Percentiles rank a stretch among this genome's conserved stretches.
Evolutionary conservation across 2,797 vertebrate genomes (phyloP).

Genomic region (Sebastes elongatus): DNA sequence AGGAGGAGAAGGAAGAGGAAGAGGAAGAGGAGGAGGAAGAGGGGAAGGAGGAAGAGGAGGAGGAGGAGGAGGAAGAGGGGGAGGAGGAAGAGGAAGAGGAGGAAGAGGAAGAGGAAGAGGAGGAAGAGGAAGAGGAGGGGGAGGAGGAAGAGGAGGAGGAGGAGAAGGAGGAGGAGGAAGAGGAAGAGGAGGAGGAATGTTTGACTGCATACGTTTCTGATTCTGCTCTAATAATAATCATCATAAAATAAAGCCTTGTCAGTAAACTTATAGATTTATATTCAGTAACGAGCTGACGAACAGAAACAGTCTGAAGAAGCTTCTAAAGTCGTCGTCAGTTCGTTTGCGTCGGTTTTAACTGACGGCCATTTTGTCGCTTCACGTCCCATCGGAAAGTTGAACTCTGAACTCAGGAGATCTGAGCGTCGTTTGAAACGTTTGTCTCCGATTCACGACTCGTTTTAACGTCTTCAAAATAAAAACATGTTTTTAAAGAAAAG

Average conservation of each 20-base stretch:
- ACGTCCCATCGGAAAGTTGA: background rate
- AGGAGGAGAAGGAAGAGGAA: fast-evolving
- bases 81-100: background rate
- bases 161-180: fast-evolving
- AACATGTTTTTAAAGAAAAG: background rate
- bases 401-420: background rate
- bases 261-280: background rate
- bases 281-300: background rate
- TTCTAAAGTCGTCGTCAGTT: background rate
- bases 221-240: background rate
- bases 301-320: background rate
- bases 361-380: background rate
- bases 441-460: background rate
- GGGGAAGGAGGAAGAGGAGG: fast-evolving
- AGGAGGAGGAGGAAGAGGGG: too few relatives aligned
- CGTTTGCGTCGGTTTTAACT: fast-evolving
- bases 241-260: background rate
- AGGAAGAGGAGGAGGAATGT: background rate
- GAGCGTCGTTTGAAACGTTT: background rate
- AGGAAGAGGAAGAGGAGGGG: fast-evolving
- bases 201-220: background rate
- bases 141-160: background rate
- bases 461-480: background rate
- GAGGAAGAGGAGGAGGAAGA: background rate
- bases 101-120: background rate